phyloP scores from a whole-genome alignment of 1,140 invertebrate species.

The Drosophila trapezifrons region DNA sequence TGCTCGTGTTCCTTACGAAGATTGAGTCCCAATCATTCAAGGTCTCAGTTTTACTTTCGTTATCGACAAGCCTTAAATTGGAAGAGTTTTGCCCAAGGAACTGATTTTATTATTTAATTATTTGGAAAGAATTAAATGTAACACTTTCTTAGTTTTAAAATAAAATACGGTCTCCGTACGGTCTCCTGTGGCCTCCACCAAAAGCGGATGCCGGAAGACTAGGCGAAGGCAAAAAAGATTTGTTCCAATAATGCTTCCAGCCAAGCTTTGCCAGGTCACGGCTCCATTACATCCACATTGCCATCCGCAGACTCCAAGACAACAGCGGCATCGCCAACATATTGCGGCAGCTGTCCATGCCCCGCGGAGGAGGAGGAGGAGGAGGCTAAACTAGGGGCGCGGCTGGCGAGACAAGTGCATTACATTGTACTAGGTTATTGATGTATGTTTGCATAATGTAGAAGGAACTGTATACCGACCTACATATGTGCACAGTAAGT shows the following conservation, averaged over 20 bases:
- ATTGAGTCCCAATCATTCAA: background rate
- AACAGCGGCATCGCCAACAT: slow-evolving; percentile 37
- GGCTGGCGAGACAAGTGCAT: slow-evolving; percentile 59
- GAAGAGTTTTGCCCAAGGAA: no score
- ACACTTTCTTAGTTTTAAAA: background rate
- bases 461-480: slow-evolving; percentile 25
- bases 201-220: slow-evolving; percentile 3
- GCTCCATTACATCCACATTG: slow-evolving; percentile 44
- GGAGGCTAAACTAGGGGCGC: slow-evolving; percentile 15
- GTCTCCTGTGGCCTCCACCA: no score
- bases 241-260: slow-evolving; percentile 41
- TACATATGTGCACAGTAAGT: slow-evolving; percentile 3
- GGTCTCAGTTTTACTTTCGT: background rate
- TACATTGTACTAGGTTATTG: slow-evolving; percentile 66
- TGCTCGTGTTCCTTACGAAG: background rate
- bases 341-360: slow-evolving; percentile 58
- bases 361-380: background rate
- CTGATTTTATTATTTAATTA: background rate
- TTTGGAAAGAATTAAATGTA: background rate
- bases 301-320: slow-evolving; percentile 22
- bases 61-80: no score
- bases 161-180: background rate
- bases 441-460: slow-evolving; percentile 62
- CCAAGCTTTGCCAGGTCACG: slow-evolving; percentile 31
- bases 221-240: slow-evolving; percentile 24